Conservation (phyloP, 2,888 invertebrate species). For the Macaria liturata region DNA sequence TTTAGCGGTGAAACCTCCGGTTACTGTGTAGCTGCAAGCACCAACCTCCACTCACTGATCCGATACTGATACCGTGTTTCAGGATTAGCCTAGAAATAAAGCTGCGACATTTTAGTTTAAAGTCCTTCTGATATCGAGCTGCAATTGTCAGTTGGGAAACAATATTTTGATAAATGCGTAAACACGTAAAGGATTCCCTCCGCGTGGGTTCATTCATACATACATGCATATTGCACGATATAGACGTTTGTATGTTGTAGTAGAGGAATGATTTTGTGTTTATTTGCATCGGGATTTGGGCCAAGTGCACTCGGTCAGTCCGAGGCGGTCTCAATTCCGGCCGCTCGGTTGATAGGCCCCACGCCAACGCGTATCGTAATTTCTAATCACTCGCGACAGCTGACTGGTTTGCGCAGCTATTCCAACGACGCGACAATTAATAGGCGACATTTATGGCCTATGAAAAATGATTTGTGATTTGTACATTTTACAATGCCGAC, state of each 20-base stretch:
- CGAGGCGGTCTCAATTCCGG: constrained; percentile 49
- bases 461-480: constrained; percentile 23
- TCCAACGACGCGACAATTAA: constrained; percentile 17
- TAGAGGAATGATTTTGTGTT: constrained; percentile 61
- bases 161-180: no score
- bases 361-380: constrained; percentile 25
- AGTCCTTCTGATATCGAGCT: no score
- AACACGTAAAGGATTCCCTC: no score
- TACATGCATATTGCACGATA: no score
- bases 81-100: no score
- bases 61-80: background rate
- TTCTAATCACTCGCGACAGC: constrained; percentile 34
- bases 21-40: constrained; percentile 44
- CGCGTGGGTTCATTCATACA: no score
- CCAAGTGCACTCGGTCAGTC: constrained; percentile 74
- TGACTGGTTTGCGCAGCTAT: constrained; percentile 24
- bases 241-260: constrained; percentile 16
- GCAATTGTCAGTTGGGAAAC: no score
- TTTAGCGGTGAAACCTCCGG: constrained; percentile 49
- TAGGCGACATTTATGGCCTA: constrained; percentile 14
- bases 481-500: constrained; percentile 1
- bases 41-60: constrained; percentile 38
- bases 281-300: constrained; percentile 71
- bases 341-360: constrained; percentile 19
- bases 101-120: no score